phyloP scores from a whole-genome alignment of 2,888 invertebrate genomes.

The Eupithecia subumbrata region DNA sequence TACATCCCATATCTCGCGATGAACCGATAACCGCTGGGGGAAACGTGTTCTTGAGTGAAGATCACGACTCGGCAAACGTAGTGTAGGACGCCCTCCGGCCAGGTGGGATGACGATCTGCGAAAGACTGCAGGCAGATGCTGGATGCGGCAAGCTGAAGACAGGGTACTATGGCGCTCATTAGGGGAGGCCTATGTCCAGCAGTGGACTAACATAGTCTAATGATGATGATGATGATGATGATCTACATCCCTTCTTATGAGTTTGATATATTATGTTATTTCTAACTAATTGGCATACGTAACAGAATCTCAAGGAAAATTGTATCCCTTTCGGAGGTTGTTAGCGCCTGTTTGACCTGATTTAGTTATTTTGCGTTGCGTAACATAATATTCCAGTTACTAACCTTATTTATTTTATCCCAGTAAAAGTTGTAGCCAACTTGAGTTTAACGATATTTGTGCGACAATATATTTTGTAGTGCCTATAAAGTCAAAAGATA shows the following conservation, averaged over 20 bases:
- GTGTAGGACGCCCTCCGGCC: too few relatives aligned
- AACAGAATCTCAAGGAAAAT: neutral
- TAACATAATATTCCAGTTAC: neutral
- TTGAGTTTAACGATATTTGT: neutral
- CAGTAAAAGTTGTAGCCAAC: neutral
- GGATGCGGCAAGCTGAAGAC: too few relatives aligned
- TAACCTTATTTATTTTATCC: neutral
- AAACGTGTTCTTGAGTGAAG: too few relatives aligned
- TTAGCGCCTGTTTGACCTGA: constrained; percentile 1
- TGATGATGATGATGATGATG: too few relatives aligned
- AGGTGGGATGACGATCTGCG: too few relatives aligned
- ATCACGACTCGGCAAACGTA: too few relatives aligned
- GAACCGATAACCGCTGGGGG: too few relatives aligned
- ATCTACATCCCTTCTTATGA: neutral
- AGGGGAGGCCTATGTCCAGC: too few relatives aligned
- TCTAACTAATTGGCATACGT: neutral
- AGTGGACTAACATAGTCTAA: too few relatives aligned
- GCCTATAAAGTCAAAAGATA: neutral
- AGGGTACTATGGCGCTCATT: too few relatives aligned
- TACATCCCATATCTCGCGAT: too few relatives aligned
- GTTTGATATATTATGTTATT: neutral
- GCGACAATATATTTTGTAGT: neutral
- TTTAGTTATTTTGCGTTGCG: neutral
- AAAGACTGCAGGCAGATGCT: too few relatives aligned
- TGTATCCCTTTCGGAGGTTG: neutral